Evolutionary conservation across 2,113 vertebrate genomes (phyloP), one percentile per base, ranked within the genome.

Genomic region (Lepus americanus): DNA sequence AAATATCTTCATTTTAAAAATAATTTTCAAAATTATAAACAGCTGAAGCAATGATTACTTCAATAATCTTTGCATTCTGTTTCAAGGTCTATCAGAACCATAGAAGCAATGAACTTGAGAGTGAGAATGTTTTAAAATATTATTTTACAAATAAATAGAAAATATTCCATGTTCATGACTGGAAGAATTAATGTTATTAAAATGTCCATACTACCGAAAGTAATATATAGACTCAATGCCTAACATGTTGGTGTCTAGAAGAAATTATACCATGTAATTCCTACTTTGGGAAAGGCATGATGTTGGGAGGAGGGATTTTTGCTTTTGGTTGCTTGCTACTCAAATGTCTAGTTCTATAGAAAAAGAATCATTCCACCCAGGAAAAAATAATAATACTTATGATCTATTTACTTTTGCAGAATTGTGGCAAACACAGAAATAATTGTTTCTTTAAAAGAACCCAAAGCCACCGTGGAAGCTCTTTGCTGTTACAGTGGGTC

Each of bases 361-460:
- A 87, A 74, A 27, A 81, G 10, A 80, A 61, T 67, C 39, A 76
- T 53, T 55, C 44, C 36, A 14, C n/a, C 29, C 67, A 72, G 27
- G 59, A 17, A 70, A 86, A 93, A 94, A 76, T 16, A 92, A 90
- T 87, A 61, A 51, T 51, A 87, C 92, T 94, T 53, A 81, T 64
- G 31, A 84, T 12, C n/a, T 33, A 36, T 1, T 20, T 23, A 73
- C 4, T 85, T 79, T n/a, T 85, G 29, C 22, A 92, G 89, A 80
- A 69, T 82, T 53, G 2, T 80, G 89, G 13, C 80, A 90, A 74
- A 90, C 33, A 74, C 3, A 76, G 39, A 96, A 27, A 80, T 39
- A 17, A 17, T 87, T 87, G 13, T 72, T 49, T 33, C 39, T 63
- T 77, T 53, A 31, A 80, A 82, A 89, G 55, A 31, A 78, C 49